Evolutionary conservation across 2,888 invertebrate species (phyloP), one percentile per base, ranked within the genome.

Genomic region (Oxycera nigricornis): DNA sequence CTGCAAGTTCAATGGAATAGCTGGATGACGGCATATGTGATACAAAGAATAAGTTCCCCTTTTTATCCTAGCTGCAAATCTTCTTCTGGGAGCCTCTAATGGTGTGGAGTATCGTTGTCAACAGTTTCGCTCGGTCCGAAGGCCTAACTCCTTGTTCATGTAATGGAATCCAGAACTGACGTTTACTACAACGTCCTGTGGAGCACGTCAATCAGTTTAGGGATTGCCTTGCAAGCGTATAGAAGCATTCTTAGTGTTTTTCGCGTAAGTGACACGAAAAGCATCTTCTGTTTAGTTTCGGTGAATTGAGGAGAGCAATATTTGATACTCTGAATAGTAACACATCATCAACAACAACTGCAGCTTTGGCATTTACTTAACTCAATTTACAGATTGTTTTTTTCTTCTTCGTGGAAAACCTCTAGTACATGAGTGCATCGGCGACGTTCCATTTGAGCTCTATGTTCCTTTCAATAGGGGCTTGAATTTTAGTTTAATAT

Each of bases 221-320:
- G 70, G 14, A 70, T 70, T 70, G 70, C 70, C 52, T 52, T 70
- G 30, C 70, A n/a, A 50, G 52, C 22, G 22, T 31, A 30, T 55
- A 55, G 70, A 55, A 55, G 70, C 55, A 55, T 31, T 46, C 26
- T 9, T 39, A 14, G 3, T 46, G 4, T 41, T 14, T n/a, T 9
- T 57, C 57, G 57, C 57, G 57, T 9, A 11, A 9, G 11, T 11
- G 6, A 39, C 11, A 39, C 46, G 46, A 7, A 14, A 7, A 2
- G 17, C 17, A n/a, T 7, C 14, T 46, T 46, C 46, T 46, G 46
- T 17, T 46, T 46, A 46, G 17, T 46, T 7, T 46, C n/a, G n/a
- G n/a, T n/a, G n/a, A n/a, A n/a, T n/a, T n/a, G n/a, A n/a, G n/a
- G n/a, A n/a, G n/a, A n/a, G n/a, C n/a, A n/a, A n/a, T n/a, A n/a